Conservation (phyloP, 2,888 invertebrate genomes). For the Nineta flava region DNA sequence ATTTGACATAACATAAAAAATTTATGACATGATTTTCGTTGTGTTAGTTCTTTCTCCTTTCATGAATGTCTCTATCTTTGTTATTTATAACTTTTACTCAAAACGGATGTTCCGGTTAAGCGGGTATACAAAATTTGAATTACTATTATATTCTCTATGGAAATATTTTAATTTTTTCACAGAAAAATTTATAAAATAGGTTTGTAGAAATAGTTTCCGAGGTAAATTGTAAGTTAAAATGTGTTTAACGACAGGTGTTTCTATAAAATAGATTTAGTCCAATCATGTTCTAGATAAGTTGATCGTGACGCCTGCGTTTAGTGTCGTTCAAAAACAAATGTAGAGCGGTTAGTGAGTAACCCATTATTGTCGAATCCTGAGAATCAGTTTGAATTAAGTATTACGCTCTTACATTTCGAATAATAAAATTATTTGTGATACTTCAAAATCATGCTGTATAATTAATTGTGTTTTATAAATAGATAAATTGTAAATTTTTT, state of each 20-base stretch:
- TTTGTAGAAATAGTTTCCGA: no score
- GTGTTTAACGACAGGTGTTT: not conserved
- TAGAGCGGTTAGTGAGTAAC: not conserved
- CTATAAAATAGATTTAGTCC: not conserved
- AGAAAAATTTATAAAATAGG: no score
- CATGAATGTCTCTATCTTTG: not conserved
- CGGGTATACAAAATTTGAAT: no score
- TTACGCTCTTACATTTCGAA: not conserved
- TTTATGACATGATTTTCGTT: slow-evolving; percentile 1
- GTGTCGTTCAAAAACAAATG: not conserved
- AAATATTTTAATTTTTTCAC: no score
- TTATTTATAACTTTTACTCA: not conserved
- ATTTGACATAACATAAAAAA: not conserved
- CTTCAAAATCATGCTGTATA: no score
- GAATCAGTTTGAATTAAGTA: not conserved
- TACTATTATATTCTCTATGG: no score
- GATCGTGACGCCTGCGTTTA: not conserved
- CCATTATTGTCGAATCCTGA: not conserved
- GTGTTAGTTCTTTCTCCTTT: not conserved
- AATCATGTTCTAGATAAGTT: not conserved
- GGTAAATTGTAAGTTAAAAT: no score
- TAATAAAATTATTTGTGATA: no score
- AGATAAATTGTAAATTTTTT: no score
- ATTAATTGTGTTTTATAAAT: no score
- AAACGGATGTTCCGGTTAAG: not conserved